Percentiles rank a stretch among this genome's conserved stretches.
Evolutionary conservation across 1,140 invertebrate species (phyloP).

Genomic region (Tetranychus cinnabarinus): DNA sequence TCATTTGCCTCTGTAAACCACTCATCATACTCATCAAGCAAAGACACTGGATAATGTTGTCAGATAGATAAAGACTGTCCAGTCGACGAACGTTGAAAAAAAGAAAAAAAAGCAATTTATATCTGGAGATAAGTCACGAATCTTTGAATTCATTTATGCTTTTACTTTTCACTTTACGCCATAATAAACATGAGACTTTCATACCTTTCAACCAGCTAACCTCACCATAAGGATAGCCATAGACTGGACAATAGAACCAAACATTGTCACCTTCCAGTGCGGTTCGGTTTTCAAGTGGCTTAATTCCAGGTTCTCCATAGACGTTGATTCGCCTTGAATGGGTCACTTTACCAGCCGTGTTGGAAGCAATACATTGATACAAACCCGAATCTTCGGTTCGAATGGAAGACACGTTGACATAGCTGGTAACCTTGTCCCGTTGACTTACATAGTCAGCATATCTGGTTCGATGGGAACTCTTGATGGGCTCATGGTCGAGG

Average conservation of each 20-base stretch:
- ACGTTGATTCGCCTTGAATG: constrained; percentile 69
- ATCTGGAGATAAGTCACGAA: no score
- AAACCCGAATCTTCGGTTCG: constrained; percentile 19
- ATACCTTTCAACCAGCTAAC: constrained; percentile 39
- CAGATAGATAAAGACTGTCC: no score
- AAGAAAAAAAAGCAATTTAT: no score
- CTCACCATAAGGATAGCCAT: constrained; percentile 65
- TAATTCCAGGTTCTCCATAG: constrained; percentile 56
- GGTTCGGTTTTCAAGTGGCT: constrained; percentile 68
- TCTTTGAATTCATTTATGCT: no score
- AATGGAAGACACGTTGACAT: constrained; percentile 8
- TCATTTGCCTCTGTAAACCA: no score
- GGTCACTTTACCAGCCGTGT: constrained; percentile 51
- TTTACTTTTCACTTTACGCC: no score
- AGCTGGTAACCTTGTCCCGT: not conserved
- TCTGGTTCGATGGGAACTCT: constrained; percentile 3
- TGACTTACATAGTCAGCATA: not conserved
- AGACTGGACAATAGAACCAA: constrained; percentile 69
- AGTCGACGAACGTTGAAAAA: no score
- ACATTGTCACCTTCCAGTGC: constrained; percentile 63
- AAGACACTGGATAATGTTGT: no score
- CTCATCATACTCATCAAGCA: no score
- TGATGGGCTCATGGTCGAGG: constrained; percentile 22
- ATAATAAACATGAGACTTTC: not conserved
- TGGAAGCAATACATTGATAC: constrained; percentile 56